Base-by-base conservation (phyloP, 2,797 vertebrate genomes). In the Sebastes aleutianus region DNA sequence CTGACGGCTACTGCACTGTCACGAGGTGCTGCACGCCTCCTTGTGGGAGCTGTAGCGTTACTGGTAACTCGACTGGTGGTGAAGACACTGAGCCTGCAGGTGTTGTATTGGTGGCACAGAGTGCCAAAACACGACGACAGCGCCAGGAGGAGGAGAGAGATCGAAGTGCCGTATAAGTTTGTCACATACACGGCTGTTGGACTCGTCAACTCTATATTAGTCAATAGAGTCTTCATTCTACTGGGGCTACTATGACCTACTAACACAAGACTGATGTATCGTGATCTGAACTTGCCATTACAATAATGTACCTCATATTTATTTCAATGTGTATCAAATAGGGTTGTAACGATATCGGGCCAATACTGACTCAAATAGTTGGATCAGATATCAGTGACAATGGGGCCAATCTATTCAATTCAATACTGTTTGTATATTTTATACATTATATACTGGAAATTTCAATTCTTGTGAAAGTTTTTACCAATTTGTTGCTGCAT, bases 101-200 rank as follows among this genome's bases (percentile, higher is more conserved):
- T 90, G 16, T 72, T 99, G 18, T 96, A 95, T 24, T 94, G 85
- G 0, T 93, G 93, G 92, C 96, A 98, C 91, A 78, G 82, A 6
- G 95, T 97, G 56, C 88, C 94, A 14, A 14, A 83, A 1, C 24
- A 57, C 0, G 95, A 98, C 74, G 20, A 34, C 63, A 73, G 89
- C 2, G 97, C 97, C 67, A 95, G 92, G 63, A 94, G 89, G 27
- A 95, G 96, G 64, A 95, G 95, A 79, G 97, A 98, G 84, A 98
- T 99, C 0, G 98, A 99, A 86, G 98, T 99, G 76, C 98, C 98
- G 0, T 97, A 95, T 11, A 99, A 98, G 88, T 99, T 98, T 65
- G 84, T 93, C 70, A 99, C 98, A 0, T 99, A 99, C 68, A 92
- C 94, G 2, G 87, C 92, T 0, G 94, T 99, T 0, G 98, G 98